Conservation (phyloP, 1,140 invertebrate genomes). For the Drosophila nebulosa region DNA sequence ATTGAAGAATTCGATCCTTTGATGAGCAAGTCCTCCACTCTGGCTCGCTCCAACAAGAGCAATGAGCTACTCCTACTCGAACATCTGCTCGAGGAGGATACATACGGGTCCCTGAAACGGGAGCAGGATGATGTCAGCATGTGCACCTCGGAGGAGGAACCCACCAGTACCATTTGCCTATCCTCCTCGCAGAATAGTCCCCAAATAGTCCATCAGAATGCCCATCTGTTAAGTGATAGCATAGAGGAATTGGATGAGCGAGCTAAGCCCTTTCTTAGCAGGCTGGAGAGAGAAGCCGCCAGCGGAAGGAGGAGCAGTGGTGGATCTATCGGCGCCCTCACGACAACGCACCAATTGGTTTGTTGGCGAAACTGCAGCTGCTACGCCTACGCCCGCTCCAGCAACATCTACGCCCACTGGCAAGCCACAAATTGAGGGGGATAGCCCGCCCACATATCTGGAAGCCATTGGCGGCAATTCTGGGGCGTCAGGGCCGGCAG, state of each 20-base stretch:
- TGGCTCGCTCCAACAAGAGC: constrained; percentile 65
- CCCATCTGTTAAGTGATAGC: constrained; percentile 64
- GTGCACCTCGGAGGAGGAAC: constrained; percentile 73
- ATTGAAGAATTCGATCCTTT: constrained; percentile 80
- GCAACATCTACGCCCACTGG: background rate
- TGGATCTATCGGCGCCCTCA: constrained; percentile 48
- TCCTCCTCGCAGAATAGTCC: constrained; percentile 3
- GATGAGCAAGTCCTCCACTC: constrained; percentile 46
- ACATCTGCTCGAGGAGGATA: constrained; percentile 76
- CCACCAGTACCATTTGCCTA: background rate
- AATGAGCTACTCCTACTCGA: constrained; percentile 77
- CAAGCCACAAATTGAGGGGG: constrained; percentile 55
- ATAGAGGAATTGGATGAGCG: constrained; percentile 42
- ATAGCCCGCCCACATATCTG: constrained; percentile 73
- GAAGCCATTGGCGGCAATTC: constrained; percentile 55
- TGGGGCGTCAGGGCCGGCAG: background rate
- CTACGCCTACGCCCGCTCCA: background rate
- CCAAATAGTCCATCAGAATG: constrained; percentile 77
- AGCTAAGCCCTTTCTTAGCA: constrained; percentile 50
- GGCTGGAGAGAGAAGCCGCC: constrained; percentile 31
- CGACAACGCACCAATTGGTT: constrained; percentile 76
- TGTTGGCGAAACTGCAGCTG: constrained; percentile 29
- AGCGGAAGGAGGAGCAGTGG: background rate
- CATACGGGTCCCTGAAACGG: constrained; percentile 64
- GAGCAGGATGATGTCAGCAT: constrained; percentile 73